Base-by-base conservation (phyloP, 1,140 invertebrate species). In the Leptinotarsa undecemlineata region DNA sequence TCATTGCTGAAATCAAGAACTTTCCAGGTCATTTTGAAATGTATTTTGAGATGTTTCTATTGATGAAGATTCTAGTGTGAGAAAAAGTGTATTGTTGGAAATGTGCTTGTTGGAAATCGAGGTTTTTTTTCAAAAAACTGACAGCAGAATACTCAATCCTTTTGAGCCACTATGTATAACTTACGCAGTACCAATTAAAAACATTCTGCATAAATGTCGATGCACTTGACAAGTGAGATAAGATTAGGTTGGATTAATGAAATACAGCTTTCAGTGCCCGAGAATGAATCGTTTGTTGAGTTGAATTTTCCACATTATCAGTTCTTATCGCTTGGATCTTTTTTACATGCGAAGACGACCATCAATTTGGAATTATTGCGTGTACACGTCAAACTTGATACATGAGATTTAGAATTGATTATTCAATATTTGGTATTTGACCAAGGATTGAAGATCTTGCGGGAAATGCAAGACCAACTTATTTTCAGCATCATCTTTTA, bases 151-250 rank as follows among this genome's bases (percentile, higher is more conserved):
- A 5, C 33, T 11, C 8, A 42, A 42, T 42, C 11, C 8, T 42
- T 11, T 11, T 42, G 8, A 42, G 8, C 11, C 8, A 42, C 33
- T 8, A 42, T 42, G 33, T 42, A 42, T 42, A 42, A 42, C 33
- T 11, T 42, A 42, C 33, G 33, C 33, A 42, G 33, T 3, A 57
- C 66, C 42, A 68, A 68, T 68, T 68, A 68, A 68, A 68, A 68
- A 68, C 48, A 68, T 68, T 33, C 42, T 17, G 66, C 66, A 68
- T 19, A 47, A 68, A 42, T 19, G n/a, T 68, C 66, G 66, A 68
- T 68, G 42, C n/a, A 42, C 48, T 17, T 47, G 66, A 68, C 66
- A 68, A 68, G 23, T 33, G 2, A n/a, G 33, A 68, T 68, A 68
- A 68, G 66, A 68, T 68, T 47, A 68, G 47, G 42, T 68, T 33